A percentile compares a stretch with the other conserved stretches of the same genome.
These are phyloP conservation scores for Cercopithecus mitis DNA, from an alignment of 2,797 vertebrate species.

Conservation along the genomic window DNA sequence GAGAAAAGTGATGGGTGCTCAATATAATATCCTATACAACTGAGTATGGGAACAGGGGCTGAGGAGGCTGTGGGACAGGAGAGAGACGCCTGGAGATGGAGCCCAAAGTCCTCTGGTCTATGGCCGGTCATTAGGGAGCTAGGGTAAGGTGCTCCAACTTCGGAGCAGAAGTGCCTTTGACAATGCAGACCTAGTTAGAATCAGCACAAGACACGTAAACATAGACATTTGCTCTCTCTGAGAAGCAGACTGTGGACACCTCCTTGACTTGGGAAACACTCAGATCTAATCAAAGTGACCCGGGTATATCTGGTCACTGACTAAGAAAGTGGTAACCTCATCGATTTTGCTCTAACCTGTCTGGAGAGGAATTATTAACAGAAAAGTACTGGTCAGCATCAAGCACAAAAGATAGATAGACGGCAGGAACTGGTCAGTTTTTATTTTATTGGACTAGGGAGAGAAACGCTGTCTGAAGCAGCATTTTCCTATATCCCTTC, in stretches of 20 bases:
- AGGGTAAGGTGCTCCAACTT: fast-evolving
- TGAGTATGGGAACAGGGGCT: not conserved
- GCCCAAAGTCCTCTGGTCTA: not conserved
- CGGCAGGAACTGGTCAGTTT: not conserved
- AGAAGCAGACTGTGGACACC: not conserved
- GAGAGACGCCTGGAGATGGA: not conserved
- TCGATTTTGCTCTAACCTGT: not conserved
- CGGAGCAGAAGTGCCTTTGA: not conserved
- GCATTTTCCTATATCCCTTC: not conserved
- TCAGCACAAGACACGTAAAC: not conserved
- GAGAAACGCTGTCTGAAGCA: not conserved
- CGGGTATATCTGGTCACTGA: not conserved
- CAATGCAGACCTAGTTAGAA: not conserved
- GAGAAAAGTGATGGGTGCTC: not conserved
- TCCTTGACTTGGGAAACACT: not conserved
- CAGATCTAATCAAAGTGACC: not conserved
- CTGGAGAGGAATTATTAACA: not conserved
- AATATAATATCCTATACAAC: not conserved
- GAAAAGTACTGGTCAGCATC: not conserved
- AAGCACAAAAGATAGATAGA: not conserved
- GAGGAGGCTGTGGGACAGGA: not conserved
- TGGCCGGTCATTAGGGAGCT: no score
- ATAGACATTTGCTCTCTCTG: not conserved
- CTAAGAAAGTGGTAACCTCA: not conserved
- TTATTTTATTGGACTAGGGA: not conserved